Evolutionary conservation across 30 jellyfish, hydroid and myxozoan species (phyloP), one percentile per base, ranked within the genome.

Genomic region (Cassiopea andromeda): DNA sequence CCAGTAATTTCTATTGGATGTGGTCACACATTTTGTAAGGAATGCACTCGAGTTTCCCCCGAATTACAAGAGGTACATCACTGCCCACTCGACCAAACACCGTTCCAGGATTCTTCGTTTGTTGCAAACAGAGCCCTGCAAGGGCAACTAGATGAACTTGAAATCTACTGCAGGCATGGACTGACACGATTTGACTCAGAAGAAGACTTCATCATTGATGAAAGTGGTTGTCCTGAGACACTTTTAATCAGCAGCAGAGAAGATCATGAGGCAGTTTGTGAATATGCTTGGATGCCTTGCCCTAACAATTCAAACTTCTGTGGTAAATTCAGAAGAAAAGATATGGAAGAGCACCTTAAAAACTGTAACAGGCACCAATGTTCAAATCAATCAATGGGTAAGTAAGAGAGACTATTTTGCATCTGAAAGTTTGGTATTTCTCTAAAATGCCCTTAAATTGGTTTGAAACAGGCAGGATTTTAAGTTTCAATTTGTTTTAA

Each of bases 291-390:
- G 92, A 67, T 94, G 44, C 97, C 97, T 13, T 94, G 98, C 61
- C 98, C 98, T 3, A 94, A 94, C 74, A 89, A 97, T 58, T 94
- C 98, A 44, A 94, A 94, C 61, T 83, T 74, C 58, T 94, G 98
- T 90, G 98, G 97, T 50, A 94, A 90, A 78, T 85, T 94, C 72
- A 90, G 97, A 89, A 94, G 91, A 69, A 75, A 68, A 60, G 94
- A 94, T 19, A 68, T 89, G 19, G 97, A 90, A 1, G 97, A 85
- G 2, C 98, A 94, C 77, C 81, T 94, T 13, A 73, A 43, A 48
- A 70, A 57, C 19, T 94, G 98, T 90, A 85, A 61, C 7, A 60
- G 91, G 44, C 69, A 70, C 1, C 96, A 89, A 8, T 94, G 98
- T 66, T 85, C 87, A 5, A 19, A 44, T 78, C 66, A 78, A 1